Conservation (phyloP, 2,888 invertebrate species). For the Nymphalis urticae region DNA sequence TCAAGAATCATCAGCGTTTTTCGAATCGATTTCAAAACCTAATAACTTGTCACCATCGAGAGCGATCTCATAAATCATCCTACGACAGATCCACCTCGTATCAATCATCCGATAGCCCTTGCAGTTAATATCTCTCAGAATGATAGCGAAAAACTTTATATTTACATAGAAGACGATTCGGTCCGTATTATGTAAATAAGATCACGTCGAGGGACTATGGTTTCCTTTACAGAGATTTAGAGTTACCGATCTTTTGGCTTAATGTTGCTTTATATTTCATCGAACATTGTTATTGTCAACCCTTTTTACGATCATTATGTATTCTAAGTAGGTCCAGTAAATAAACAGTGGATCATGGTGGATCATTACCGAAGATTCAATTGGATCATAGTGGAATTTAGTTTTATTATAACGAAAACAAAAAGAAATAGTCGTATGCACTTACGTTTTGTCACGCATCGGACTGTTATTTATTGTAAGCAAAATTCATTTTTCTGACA, state of each 20-base stretch:
- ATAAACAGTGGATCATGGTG: too few relatives aligned
- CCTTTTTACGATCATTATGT: too few relatives aligned
- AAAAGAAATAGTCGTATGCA: too few relatives aligned
- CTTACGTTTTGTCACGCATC: too few relatives aligned
- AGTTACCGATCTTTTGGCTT: conserved; percentile 18
- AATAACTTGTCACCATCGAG: conserved; percentile 18
- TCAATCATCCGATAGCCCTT: conserved; percentile 64
- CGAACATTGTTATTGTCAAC: neutral
- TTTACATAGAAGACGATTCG: conserved; percentile 53
- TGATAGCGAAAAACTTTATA: conserved; percentile 43
- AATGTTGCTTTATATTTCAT: neutral
- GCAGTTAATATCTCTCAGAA: conserved; percentile 57
- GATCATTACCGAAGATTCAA: too few relatives aligned
- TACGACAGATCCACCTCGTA: conserved; percentile 51
- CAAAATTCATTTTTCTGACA: too few relatives aligned
- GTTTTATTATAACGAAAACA: too few relatives aligned
- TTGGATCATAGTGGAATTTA: too few relatives aligned
- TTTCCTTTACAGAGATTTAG: conserved; percentile 63
- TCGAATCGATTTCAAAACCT: conserved; percentile 5
- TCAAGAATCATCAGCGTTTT: neutral
- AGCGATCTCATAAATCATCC: conserved; percentile 61
- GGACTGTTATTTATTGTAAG: too few relatives aligned
- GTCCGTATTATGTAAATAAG: conserved; percentile 69
- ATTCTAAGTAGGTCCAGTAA: too few relatives aligned
- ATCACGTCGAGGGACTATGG: conserved; percentile 61